Evolutionary conservation across 2,113 vertebrate species (phyloP).

Genomic region (Geothlypis trichas): DNA sequence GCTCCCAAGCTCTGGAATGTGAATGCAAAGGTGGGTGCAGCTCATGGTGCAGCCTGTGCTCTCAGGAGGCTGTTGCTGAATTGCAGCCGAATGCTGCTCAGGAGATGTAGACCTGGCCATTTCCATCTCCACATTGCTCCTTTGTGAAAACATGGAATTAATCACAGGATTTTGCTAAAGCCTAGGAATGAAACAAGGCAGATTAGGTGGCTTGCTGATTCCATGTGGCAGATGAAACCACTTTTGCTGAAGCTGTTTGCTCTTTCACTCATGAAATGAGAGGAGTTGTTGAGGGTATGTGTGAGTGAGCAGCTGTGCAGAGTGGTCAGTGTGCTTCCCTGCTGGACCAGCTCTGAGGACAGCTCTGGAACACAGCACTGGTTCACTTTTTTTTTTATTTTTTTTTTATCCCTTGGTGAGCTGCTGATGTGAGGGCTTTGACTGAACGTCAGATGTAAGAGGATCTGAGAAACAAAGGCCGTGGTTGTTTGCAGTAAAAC

Average conservation of each 20-base stretch:
- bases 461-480: slow-evolving; percentile 81
- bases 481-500: slow-evolving; percentile 73
- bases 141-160: slow-evolving; percentile 3
- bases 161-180: slow-evolving; percentile 14
- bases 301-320: not conserved
- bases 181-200: not conserved
- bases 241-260: not conserved
- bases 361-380: slow-evolving; percentile 13
- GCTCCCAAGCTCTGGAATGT: not conserved
- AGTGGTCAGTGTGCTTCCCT: not conserved
- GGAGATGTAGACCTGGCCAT: not conserved
- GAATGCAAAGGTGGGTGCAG: not conserved
- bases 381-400: not conserved
- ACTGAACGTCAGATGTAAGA: slow-evolving; percentile 74
- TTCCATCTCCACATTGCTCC: not conserved
- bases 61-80: not conserved
- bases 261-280: not conserved
- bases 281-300: not conserved
- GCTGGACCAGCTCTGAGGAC: slow-evolving; percentile 1
- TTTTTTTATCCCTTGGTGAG: slow-evolving; percentile 37
- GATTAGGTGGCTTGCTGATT: not conserved
- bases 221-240: not conserved
- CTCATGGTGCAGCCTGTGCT: not conserved
- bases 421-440: slow-evolving; percentile 74
- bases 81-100: not conserved